These are phyloP conservation scores for Philypnodon macrostomus DNA, from an alignment of 2,797 vertebrate genomes.

Conservation along the genomic window DNA sequence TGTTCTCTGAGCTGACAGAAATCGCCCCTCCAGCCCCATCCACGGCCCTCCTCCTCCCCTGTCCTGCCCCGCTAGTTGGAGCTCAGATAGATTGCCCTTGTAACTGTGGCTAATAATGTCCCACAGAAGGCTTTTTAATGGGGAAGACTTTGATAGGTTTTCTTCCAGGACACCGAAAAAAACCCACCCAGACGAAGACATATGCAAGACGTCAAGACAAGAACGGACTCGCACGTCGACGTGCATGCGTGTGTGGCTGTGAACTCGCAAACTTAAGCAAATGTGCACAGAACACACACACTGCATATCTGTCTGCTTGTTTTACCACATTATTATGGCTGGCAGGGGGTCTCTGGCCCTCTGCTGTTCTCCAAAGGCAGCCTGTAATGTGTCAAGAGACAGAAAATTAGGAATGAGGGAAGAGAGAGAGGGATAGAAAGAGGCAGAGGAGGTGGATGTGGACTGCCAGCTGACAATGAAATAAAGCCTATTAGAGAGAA, in stretches of 20 bases:
- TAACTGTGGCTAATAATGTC: constrained; percentile 81
- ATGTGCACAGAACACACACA: constrained; percentile 39
- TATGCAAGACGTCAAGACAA: constrained; percentile 44
- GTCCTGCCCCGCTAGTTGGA: constrained; percentile 63
- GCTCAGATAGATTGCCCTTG: constrained; percentile 79
- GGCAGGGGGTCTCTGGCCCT: constrained; percentile 70
- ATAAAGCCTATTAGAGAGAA: constrained; percentile 82
- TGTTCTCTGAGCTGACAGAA: constrained; percentile 82
- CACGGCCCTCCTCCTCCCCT: constrained; percentile 57
- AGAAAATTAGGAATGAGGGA: constrained; percentile 63
- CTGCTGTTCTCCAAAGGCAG: constrained; percentile 72
- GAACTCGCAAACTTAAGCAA: constrained; percentile 59
- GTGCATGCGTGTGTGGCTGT: constrained; percentile 35
- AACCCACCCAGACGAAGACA: constrained; percentile 50
- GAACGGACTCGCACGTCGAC: constrained; percentile 52
- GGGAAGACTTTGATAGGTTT: constrained; percentile 79
- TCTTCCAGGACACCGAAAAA: constrained; percentile 53
- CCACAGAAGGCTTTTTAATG: constrained; percentile 76
- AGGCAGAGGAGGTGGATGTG: constrained; percentile 58
- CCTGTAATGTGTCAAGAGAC: constrained; percentile 71
- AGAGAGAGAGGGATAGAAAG: constrained; percentile 53
- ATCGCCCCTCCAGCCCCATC: constrained; percentile 59
- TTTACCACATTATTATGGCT: constrained; percentile 76
- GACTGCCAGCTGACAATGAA: constrained; percentile 80
- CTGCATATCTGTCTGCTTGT: constrained; percentile 71